Base-by-base conservation (phyloP, 2,797 vertebrate genomes). In the Peromyscus eremicus region DNA sequence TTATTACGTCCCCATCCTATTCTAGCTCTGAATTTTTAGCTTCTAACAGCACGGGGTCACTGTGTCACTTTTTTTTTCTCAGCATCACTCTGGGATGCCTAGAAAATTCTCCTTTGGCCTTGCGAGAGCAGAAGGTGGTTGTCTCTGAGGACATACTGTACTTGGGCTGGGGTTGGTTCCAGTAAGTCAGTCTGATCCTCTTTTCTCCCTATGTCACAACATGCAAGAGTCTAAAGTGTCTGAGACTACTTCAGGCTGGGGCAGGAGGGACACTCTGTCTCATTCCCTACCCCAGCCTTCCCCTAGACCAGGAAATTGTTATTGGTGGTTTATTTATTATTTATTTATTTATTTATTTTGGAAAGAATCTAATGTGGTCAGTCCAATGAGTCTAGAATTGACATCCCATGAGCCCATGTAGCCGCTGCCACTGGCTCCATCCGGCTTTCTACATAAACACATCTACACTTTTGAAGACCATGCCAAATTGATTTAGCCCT, bases 321-420 rank as follows among this genome's bases (percentile, higher is more conserved):
- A 70, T 34, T 1, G 9, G 52, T 29, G 34, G 16, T 34, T 37
- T n/a, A 75, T 94, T 86, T 91, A 92, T 76, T 97, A 85, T 68
- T 71, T 92, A 83, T 75, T 86, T 86, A 57, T 57, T 95, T 91
- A 93, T 91, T 97, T 95, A 96, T 91, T 95, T 85, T 81, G 49
- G 32, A 81, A 93, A 81, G 71, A 55, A 2, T 73, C 7, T 34
- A 23, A 21, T 73, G 68, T 71, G 34, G 21, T 86, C 88, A 32
- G 21, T 86, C 90, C 34, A 23, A 12, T 5, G 62, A 64, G 34
- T 84, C 43, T 43, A 60, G 86, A 80, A 64, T 83, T 37, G 57
- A 37, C 57, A 76, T 37, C 84, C 25, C 11, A 25, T 37, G 11
- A 34, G 19, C 32, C 73, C 55, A 0, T 19, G 17, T 49, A 75